Evolutionary conservation across 1,140 invertebrate genomes (phyloP).

Genomic region (Drosophila ohnishii): DNA sequence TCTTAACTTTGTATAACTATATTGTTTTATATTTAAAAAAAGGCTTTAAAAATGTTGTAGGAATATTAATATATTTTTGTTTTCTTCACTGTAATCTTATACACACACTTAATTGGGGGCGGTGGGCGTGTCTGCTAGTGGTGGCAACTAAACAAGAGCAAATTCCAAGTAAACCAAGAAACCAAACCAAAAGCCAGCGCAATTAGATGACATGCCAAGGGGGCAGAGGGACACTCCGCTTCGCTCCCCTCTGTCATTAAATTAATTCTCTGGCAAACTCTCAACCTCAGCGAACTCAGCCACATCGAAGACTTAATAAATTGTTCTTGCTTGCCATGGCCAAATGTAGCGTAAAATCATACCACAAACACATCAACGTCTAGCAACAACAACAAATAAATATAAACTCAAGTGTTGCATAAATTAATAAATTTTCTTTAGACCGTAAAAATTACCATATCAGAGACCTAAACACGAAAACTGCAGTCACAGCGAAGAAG

Average conservation of each 20-base stretch:
- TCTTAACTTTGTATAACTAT: background rate
- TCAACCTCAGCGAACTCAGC: slow-evolving; percentile 34
- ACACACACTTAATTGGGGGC: slow-evolving; percentile 15
- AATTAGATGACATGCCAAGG: slow-evolving; percentile 42
- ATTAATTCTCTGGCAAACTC: slow-evolving; percentile 31
- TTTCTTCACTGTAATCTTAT: background rate
- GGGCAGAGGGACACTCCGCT: slow-evolving; percentile 6
- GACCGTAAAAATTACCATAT: slow-evolving; percentile 57
- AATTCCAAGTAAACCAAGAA: slow-evolving; percentile 33
- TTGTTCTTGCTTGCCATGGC: slow-evolving; percentile 24
- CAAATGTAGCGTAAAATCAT: slow-evolving; percentile 73
- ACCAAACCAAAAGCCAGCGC: slow-evolving; percentile 19
- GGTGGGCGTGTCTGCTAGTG: slow-evolving; percentile 24
- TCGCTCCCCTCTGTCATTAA: slow-evolving; percentile 15
- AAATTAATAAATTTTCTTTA: slow-evolving; percentile 67
- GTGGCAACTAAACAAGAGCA: slow-evolving; percentile 37
- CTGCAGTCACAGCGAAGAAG: slow-evolving; percentile 58
- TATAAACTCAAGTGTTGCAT: slow-evolving; percentile 66
- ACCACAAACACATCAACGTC: slow-evolving; percentile 36
- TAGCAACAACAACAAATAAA: slow-evolving; percentile 49
- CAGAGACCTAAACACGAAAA: slow-evolving; percentile 41
- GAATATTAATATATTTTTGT: background rate
- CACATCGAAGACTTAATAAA: slow-evolving; percentile 54
- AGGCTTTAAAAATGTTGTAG: background rate
- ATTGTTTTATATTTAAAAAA: background rate